Evolutionary conservation across 2,113 vertebrate species (phyloP), one percentile per base, ranked within the genome.

Genomic region (Oreocharis arfaki): DNA sequence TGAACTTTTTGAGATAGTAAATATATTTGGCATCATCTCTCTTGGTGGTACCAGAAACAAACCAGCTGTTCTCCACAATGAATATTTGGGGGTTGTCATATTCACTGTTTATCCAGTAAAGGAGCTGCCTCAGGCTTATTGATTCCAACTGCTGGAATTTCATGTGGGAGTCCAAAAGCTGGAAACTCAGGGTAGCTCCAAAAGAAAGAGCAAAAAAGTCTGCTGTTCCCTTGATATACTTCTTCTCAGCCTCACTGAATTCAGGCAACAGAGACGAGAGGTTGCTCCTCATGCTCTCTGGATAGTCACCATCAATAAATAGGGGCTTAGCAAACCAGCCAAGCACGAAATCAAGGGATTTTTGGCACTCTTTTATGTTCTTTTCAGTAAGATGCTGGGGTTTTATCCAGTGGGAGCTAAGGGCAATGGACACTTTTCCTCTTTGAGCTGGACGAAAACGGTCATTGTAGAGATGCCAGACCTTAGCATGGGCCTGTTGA

Each of bases 41-140:
- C 94, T 98, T 99, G 55, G 98, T 99, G 81, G 96, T 98, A 37
- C 98, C 98, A 16, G 98, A 98, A 87, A 99, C 98, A 27, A 98
- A 99, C 99, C 99, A 99, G n/a, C 99, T 98, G n/a, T 98, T 99
- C 96, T 99, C 99, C 96, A 99, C 99, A 95, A 99, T 98, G 87
- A 99, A 99, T 96, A 99, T 98, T 37, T 97, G 97, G 4, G 99
- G 99, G 49, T 97, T 98, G 97, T 99, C 98, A 87, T 99, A 99
- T 97, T 99, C 99, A 3, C 94, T 97, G 63, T 95, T 98, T 95
- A 99, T 98, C 99, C 99, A 99, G 97, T 98, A 99, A 27, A 99
- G 99, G 59, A 99, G 98, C 96, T 98, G 99, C 89, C 99, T 98
- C 91, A 99, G 97, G 96, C 98, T 99, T 94, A 99, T 98, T 24